Evolutionary conservation across 2,888 invertebrate species (phyloP).

Genomic region (Salpingus planirostris): DNA sequence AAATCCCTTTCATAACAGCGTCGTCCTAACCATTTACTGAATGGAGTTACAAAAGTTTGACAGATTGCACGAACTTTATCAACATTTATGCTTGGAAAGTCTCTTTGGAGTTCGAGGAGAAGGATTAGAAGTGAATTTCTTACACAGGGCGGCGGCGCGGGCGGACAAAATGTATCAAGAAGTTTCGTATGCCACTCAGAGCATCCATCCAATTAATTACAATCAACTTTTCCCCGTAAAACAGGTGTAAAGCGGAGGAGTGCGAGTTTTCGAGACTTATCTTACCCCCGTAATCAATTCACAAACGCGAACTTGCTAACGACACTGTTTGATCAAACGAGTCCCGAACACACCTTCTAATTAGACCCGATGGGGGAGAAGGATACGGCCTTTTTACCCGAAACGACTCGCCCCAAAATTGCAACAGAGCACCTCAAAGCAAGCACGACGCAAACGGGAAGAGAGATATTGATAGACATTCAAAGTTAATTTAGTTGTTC

Average conservation of each 20-base stretch:
- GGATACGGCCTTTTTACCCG: no score
- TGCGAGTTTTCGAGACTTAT: not conserved
- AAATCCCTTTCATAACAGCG: slow-evolving; percentile 25
- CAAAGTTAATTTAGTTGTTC: no score
- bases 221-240: slow-evolving; percentile 8
- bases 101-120: slow-evolving; percentile 16
- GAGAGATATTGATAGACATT: no score
- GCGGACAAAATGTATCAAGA: slow-evolving; percentile 12
- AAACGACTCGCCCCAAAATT: no score
- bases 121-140: slow-evolving; percentile 26
- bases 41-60: slow-evolving; percentile 32
- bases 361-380: no score
- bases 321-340: no score
- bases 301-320: no score
- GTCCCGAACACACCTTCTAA: no score
- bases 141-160: slow-evolving; percentile 8
- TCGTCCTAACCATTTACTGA: slow-evolving; percentile 22
- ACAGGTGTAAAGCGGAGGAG: not conserved
- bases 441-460: no score
- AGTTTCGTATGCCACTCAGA: slow-evolving; percentile 8
- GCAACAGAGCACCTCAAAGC: no score
- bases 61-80: slow-evolving; percentile 28
- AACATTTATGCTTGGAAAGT: slow-evolving; percentile 25
- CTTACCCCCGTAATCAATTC: no score
- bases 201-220: slow-evolving; percentile 14